phyloP scores from a whole-genome alignment of 2,113 vertebrate genomes.

The Cynopterus brachyotis region DNA sequence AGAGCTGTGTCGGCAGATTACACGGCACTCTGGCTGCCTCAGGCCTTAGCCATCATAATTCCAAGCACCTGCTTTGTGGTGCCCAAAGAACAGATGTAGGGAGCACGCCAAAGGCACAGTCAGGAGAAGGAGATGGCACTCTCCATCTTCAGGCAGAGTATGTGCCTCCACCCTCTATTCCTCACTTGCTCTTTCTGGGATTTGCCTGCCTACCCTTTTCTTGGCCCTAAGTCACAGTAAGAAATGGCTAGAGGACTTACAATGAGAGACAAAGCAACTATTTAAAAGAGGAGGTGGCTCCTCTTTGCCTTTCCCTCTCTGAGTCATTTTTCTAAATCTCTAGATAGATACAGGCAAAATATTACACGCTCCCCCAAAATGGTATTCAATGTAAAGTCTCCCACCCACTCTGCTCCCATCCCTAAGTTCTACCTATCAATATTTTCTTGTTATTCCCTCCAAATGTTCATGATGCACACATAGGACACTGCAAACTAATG shows the following conservation, averaged over 20 bases:
- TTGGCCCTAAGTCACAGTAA: background rate
- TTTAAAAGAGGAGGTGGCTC: background rate
- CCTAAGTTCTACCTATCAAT: background rate
- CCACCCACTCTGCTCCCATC: too few species aligned
- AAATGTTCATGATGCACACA: background rate
- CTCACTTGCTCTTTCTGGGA: background rate
- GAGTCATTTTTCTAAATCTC: background rate
- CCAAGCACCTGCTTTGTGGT: background rate
- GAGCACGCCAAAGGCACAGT: fast-evolving
- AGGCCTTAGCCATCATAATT: background rate
- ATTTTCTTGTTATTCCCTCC: background rate
- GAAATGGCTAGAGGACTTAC: background rate
- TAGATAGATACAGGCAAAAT: background rate
- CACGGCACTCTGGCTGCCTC: background rate
- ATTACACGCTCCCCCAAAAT: background rate
- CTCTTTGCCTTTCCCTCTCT: background rate
- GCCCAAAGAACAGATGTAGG: fast-evolving
- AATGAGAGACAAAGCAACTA: background rate
- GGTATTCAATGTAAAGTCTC: background rate
- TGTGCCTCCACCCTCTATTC: fast-evolving
- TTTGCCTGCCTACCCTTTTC: background rate
- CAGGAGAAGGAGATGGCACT: fast-evolving
- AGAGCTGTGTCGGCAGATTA: background rate
- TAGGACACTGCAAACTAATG: background rate
- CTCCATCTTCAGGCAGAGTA: background rate